phyloP scores from a whole-genome alignment of 2,888 invertebrate genomes.

The Lepetodrilus schrolli region DNA sequence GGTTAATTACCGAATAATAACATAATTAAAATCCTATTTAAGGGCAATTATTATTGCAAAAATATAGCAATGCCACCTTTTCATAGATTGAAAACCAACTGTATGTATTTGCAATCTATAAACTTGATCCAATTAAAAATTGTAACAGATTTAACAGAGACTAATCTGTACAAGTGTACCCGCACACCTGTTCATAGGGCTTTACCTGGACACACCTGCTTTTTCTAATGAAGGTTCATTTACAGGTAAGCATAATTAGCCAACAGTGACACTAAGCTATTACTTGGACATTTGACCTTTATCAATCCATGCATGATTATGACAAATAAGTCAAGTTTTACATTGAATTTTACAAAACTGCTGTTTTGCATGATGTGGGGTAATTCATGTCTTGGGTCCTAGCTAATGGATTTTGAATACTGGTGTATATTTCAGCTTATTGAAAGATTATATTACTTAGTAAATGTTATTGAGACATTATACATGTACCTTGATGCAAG shows the following conservation, averaged over 20 bases:
- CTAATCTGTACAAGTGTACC: not conserved
- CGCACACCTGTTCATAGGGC: not conserved
- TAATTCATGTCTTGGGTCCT: not conserved
- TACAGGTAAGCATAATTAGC: constrained; percentile 17
- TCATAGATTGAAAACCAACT: not conserved
- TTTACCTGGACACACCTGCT: not conserved
- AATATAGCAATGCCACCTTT: not conserved
- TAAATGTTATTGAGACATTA: not conserved
- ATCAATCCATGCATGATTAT: not conserved
- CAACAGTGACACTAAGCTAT: constrained; percentile 6
- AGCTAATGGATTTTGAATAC: too few relatives aligned
- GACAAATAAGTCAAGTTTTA: not conserved
- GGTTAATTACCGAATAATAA: not conserved
- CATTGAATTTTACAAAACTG: not conserved
- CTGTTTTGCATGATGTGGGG: not conserved
- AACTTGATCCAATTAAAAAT: constrained; percentile 17
- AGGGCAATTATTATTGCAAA: not conserved
- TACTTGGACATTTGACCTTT: not conserved
- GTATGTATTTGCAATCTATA: not conserved
- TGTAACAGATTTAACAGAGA: not conserved
- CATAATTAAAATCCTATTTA: not conserved
- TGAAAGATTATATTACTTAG: not conserved
- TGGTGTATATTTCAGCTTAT: too few relatives aligned
- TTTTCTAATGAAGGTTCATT: not conserved
- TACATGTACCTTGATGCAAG: not conserved